phyloP scores from a whole-genome alignment of 1,140 invertebrate species.

The Anagrus nilaparvatae region DNA sequence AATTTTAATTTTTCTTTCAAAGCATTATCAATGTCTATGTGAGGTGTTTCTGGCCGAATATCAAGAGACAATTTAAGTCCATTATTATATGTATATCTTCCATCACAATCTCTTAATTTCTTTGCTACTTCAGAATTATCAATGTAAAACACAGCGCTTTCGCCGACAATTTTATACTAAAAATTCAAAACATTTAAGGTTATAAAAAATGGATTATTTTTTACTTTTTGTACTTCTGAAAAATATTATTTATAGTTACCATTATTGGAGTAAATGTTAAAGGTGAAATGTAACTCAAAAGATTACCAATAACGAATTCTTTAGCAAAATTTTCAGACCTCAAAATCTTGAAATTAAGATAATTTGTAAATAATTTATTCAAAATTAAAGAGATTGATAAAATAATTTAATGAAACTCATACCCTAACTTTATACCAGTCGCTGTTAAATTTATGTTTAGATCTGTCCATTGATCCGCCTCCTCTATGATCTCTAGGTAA shows the following conservation, averaged over 20 bases:
- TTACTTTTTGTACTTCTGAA: conserved; percentile 6
- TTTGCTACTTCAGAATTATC: conserved; percentile 58
- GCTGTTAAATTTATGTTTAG: conserved; percentile 24
- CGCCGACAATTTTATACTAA: conserved; percentile 42
- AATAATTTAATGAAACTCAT: background rate
- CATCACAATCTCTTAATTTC: conserved; percentile 49
- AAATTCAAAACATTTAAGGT: conserved; percentile 18
- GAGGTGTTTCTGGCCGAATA: conserved; percentile 48
- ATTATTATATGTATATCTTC: conserved; percentile 54
- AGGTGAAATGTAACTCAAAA: conserved; percentile 51
- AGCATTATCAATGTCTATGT: conserved; percentile 49
- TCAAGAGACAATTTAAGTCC: conserved; percentile 56
- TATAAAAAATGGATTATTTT: conserved; percentile 1
- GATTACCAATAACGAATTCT: conserved; percentile 48
- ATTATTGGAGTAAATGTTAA: conserved; percentile 52
- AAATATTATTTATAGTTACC: conserved; percentile 31
- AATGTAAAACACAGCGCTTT: conserved; percentile 54
- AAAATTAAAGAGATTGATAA: conserved; percentile 10
- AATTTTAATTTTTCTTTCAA: conserved; percentile 63
- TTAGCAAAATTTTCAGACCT: conserved; percentile 65
- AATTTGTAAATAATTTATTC: background rate
- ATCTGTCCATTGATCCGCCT: conserved; percentile 4
- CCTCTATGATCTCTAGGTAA: conserved; percentile 19
- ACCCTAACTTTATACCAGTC: conserved; percentile 46
- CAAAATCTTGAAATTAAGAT: conserved; percentile 46